These are phyloP conservation scores for Dolomedes plantarius DNA, from an alignment of 2,888 invertebrate species.

Conservation along the genomic window DNA sequence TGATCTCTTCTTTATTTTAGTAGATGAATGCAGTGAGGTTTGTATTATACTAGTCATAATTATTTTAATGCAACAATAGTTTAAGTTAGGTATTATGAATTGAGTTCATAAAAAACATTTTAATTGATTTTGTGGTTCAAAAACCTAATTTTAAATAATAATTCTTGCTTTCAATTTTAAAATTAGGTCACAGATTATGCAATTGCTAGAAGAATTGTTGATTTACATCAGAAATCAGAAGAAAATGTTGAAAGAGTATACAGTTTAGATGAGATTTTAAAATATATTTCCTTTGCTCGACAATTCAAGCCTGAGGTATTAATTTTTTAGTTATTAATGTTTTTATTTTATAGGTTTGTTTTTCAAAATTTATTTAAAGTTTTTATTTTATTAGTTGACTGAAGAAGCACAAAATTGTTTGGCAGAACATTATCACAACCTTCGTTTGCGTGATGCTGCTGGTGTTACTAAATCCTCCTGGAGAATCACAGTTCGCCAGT, in stretches of 20 bases:
- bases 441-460: slow-evolving; percentile 86
- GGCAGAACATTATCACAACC: slow-evolving; percentile 90
- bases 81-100: too few relatives aligned
- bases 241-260: slow-evolving; percentile 82
- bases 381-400: slow-evolving; percentile 77
- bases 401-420: slow-evolving; percentile 88
- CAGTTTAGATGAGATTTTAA: slow-evolving; percentile 89
- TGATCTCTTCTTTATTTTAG: slow-evolving; percentile 97
- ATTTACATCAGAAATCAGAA: slow-evolving; percentile 91
- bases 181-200: slow-evolving; percentile 92
- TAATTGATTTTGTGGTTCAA: too few relatives aligned
- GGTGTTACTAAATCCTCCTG: slow-evolving; percentile 86
- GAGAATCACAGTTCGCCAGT: slow-evolving; percentile 97
- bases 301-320: slow-evolving; percentile 93
- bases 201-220: slow-evolving; percentile 96
- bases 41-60: too few relatives aligned
- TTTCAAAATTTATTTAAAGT: too few relatives aligned
- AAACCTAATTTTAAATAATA: too few relatives aligned
- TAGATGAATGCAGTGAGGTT: slow-evolving; percentile 95
- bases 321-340: neutral
- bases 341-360: neutral
- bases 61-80: too few relatives aligned
- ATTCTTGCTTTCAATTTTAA: too few relatives aligned
- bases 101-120: too few relatives aligned
- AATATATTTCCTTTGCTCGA: slow-evolving; percentile 97